Percentiles rank a stretch among this genome's conserved stretches.
phyloP scores from a whole-genome alignment of 2,888 invertebrate genomes.

The Silvanus unidentatus region DNA sequence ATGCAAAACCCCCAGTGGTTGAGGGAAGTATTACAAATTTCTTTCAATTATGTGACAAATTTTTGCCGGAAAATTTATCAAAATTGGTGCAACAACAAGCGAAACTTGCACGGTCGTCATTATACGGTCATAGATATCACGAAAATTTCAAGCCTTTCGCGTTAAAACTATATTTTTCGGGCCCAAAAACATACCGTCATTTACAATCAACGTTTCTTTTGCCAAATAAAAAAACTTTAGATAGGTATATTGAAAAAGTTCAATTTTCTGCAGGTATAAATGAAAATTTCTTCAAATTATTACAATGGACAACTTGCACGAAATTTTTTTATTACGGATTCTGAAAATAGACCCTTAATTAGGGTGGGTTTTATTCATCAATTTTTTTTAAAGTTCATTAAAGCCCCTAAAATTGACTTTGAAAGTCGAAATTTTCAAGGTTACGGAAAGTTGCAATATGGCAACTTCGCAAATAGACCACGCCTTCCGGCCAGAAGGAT shows the following conservation, averaged over 20 bases:
- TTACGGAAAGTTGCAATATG: no score
- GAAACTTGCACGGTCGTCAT: not conserved
- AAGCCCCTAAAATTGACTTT: no score
- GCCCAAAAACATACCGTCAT: slow-evolving; percentile 4
- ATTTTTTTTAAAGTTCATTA: no score
- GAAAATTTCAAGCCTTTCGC: slow-evolving; percentile 11
- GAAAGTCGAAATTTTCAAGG: no score
- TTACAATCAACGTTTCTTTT: slow-evolving; percentile 8
- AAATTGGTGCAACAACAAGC: not conserved
- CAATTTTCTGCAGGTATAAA: slow-evolving; percentile 7
- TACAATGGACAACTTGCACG: no score
- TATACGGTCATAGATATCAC: slow-evolving; percentile 3
- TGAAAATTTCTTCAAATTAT: slow-evolving; percentile 5
- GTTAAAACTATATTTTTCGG: slow-evolving; percentile 6
- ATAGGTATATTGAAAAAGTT: slow-evolving; percentile 5
- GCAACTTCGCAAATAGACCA: no score
- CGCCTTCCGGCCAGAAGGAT: no score
- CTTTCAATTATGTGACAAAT: slow-evolving; percentile 2
- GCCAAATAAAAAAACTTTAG: slow-evolving; percentile 4
- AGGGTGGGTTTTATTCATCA: no score
- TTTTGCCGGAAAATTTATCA: not conserved
- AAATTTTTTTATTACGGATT: no score
- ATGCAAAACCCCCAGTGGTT: no score
- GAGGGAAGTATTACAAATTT: no score
- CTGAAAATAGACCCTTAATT: no score